Conservation (phyloP, 2,797 vertebrate species). For the Microchirus variegatus region DNA sequence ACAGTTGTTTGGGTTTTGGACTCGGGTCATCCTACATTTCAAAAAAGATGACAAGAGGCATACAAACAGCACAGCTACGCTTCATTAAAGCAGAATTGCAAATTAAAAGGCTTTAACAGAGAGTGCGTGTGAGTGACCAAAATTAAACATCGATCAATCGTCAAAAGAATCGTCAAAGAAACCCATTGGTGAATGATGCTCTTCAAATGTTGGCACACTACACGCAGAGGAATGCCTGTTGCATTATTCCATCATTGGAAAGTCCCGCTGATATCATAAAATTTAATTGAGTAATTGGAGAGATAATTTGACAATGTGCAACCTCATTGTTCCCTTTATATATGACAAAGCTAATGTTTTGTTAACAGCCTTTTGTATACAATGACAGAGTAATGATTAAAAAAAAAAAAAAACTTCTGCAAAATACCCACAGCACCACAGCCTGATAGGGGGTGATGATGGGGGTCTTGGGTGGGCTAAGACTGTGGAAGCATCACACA, state of each 20-base stretch:
- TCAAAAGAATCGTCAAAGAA: background rate
- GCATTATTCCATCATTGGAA: too few relatives aligned
- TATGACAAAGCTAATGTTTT: too few relatives aligned
- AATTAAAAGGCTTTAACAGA: constrained; percentile 10
- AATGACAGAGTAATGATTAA: too few relatives aligned
- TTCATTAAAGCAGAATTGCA: constrained; percentile 29
- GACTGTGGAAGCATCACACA: constrained; percentile 21
- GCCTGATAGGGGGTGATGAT: constrained; percentile 11
- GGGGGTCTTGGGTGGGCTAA: constrained; percentile 18
- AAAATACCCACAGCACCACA: background rate
- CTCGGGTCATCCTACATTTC: constrained; percentile 46
- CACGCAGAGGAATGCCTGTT: too few relatives aligned
- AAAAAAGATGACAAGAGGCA: constrained; percentile 46
- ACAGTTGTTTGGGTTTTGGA: constrained; percentile 50
- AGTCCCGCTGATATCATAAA: too few relatives aligned
- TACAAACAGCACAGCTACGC: constrained; percentile 16
- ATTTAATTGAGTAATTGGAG: too few relatives aligned
- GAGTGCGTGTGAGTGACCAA: background rate
- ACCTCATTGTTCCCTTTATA: too few relatives aligned
- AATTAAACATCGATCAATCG: background rate
- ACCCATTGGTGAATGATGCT: too few relatives aligned
- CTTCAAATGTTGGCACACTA: too few relatives aligned
- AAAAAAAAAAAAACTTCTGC: too few relatives aligned
- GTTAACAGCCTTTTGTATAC: too few relatives aligned
- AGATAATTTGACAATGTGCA: too few relatives aligned